Base-by-base conservation (phyloP, 2,797 vertebrate genomes). In the Rallus crepitans region DNA sequence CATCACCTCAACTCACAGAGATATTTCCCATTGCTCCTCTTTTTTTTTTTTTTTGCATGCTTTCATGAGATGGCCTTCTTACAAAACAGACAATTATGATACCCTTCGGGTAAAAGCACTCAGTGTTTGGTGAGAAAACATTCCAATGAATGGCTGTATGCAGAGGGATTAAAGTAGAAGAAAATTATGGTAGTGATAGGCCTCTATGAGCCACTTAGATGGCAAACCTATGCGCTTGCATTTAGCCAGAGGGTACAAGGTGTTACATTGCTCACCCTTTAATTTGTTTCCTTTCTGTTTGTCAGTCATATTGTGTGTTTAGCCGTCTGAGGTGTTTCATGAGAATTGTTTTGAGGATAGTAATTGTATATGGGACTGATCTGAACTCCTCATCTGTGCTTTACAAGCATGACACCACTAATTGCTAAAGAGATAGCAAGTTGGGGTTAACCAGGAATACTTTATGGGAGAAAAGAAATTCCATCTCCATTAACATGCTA, bases 401-500 rank as follows among this genome's bases (percentile, higher is more conserved):
- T 81, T 81, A 88, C 18, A 91, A 90, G 57, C 57, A 48, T 9
- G 45, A 30, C 78, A 77, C 61, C 56, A 82, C 56, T 73, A 89
- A 90, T 69, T 89, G 66, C 70, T 87, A 27, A 53, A 88, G 59
- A 92, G 70, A 77, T 8, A 53, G 90, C 85, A 84, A 84, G 70
- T 12, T 87, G 63, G 56, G 81, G 86, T 95, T 94, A 93, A 89
- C 88, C 2, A 8, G 25, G 47, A 96, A 84, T 1, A 1, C 56
- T 94, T 88, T 69, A 70, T n/a, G 23, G 60, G 78, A 93, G 63
- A 92, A 96, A 93, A 95, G 72, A 94, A 87, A 80, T 89, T 59
- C 93, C 70, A 56, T 79, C 64, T 79, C 86, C 83, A 92, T 95
- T 92, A 92, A 80, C 30, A 37, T 84, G 73, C 77, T 82, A 31